These are phyloP conservation scores for Hippopotamyrus pictus DNA, from an alignment of 2,797 vertebrate species.

Conservation along the genomic window DNA sequence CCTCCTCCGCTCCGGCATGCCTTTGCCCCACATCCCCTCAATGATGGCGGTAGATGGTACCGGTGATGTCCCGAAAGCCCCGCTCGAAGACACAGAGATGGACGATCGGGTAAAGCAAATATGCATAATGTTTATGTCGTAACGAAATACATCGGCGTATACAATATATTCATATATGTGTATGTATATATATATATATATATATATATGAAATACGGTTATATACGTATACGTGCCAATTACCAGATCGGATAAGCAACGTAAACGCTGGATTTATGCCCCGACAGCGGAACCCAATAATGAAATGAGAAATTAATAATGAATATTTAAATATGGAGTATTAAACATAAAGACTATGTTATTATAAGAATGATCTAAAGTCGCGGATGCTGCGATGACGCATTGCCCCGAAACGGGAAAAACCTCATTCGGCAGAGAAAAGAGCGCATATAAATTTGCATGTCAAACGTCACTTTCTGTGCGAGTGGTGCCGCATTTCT, in stretches of 20 bases:
- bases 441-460: background rate
- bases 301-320: background rate
- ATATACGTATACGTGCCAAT: background rate
- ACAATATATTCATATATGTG: background rate
- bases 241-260: background rate
- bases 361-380: background rate
- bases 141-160: background rate
- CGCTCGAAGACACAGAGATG: slow-evolving; percentile 55
- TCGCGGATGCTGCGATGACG: slow-evolving; percentile 18
- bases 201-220: background rate
- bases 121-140: background rate
- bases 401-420: slow-evolving; percentile 21
- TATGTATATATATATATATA: background rate
- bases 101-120: slow-evolving; percentile 48
- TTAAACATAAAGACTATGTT: background rate
- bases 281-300: background rate
- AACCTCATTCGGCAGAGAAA: slow-evolving; percentile 33
- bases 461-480: slow-evolving; percentile 2
- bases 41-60: slow-evolving; percentile 53
- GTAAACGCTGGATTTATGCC: background rate
- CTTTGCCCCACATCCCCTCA: background rate
- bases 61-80: slow-evolving; percentile 29
- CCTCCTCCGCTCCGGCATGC: background rate
- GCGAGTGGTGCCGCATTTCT: background rate
- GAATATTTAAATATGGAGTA: background rate